Conservation (phyloP, 2,113 vertebrate species). For the Urocitellus parryii region DNA sequence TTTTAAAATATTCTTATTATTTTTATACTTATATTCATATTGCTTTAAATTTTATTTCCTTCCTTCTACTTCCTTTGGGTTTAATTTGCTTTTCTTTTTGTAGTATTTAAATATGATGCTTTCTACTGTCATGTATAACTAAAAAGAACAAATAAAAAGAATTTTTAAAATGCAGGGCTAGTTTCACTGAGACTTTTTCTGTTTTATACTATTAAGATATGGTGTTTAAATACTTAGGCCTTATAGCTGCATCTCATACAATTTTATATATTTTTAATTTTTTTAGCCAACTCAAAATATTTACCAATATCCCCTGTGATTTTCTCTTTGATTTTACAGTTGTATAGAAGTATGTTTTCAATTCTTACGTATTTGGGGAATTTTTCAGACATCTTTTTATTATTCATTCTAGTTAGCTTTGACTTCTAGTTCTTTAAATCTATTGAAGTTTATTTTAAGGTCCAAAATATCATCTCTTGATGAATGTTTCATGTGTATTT, state of each 20-base stretch:
- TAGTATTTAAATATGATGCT: background rate
- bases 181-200: background rate
- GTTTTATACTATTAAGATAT: background rate
- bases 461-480: background rate
- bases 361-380: background rate
- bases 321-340: background rate
- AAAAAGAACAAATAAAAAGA: no score
- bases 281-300: background rate
- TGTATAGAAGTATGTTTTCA: background rate
- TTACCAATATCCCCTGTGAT: background rate
- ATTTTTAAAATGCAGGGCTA: background rate
- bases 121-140: background rate
- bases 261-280: background rate
- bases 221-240: background rate
- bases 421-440: background rate
- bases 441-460: background rate
- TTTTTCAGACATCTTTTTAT: background rate
- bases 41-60: background rate
- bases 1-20: background rate
- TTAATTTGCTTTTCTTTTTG: background rate
- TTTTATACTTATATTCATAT: constrained; percentile 1
- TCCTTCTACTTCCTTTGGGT: background rate
- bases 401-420: background rate
- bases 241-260: no score
- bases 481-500: background rate